A percentile compares a stretch with the other conserved stretches of the same genome.
Conservation (phyloP, 2,797 vertebrate species). For the Harpagifer antarcticus region DNA sequence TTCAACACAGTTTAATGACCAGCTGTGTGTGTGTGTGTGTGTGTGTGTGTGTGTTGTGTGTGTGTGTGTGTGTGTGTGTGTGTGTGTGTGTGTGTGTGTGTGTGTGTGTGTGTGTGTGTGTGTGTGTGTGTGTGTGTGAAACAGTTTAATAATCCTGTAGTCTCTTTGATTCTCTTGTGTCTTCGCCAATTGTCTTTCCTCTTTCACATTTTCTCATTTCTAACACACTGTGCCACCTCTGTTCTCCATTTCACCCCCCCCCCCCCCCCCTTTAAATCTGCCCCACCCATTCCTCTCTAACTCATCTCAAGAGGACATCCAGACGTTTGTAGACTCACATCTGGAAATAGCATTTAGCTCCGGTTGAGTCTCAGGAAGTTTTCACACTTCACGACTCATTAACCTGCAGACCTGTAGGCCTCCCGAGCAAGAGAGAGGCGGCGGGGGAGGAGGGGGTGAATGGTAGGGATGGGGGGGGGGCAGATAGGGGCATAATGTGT, state of each 20-base stretch:
- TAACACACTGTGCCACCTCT: neutral
- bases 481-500: slow-evolving; percentile 44
- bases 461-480: slow-evolving; percentile 16
- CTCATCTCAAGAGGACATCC: slow-evolving; percentile 58
- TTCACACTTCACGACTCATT: slow-evolving; percentile 98
- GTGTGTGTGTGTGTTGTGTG: neutral
- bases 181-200: neutral
- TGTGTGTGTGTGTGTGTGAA: no score
- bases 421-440: slow-evolving; percentile 57
- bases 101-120: no score
- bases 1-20: slow-evolving; percentile 2
- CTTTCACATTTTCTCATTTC: neutral
- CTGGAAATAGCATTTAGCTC: slow-evolving; percentile 90
- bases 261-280: neutral
- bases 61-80: neutral
- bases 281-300: slow-evolving; percentile 30
- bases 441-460: slow-evolving; percentile 33
- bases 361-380: slow-evolving; percentile 90
- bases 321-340: slow-evolving; percentile 81
- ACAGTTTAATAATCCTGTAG: neutral
- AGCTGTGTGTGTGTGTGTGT: neutral
- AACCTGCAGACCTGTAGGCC: slow-evolving; percentile 79
- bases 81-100: neutral
- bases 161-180: neutral
- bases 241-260: slow-evolving; percentile 18